Conservation (phyloP, 2,797 vertebrate species). For the Brotogeris chrysoptera region DNA sequence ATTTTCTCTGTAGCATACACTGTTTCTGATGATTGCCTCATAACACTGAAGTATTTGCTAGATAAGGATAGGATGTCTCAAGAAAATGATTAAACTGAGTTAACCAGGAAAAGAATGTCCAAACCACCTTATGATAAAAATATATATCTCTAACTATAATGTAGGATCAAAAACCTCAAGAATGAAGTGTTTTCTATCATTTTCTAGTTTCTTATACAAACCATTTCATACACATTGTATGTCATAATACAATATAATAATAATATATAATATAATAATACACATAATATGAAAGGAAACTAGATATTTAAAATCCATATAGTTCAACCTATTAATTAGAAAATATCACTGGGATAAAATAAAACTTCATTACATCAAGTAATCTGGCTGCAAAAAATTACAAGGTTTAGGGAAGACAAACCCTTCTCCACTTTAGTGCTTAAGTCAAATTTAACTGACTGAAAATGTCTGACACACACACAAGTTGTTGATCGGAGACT, state of each 20-base stretch:
- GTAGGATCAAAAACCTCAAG: not conserved
- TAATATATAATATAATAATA: no score
- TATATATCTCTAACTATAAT: not conserved
- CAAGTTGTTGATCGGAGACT: not conserved
- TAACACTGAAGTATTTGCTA: not conserved
- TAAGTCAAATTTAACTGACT: not conserved
- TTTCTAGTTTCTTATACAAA: not conserved
- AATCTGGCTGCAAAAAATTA: not conserved
- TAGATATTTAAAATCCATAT: not conserved
- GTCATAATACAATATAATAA: no score
- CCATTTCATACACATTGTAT: not conserved
- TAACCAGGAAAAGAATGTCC: not conserved
- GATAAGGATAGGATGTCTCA: not conserved
- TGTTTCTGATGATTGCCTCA: not conserved
- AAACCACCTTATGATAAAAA: not conserved
- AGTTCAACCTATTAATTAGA: not conserved
- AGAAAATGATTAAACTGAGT: not conserved
- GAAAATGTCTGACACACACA: not conserved
- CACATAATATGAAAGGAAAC: not conserved
- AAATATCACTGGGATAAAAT: not conserved
- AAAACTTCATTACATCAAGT: not conserved
- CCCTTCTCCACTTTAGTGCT: fast-evolving
- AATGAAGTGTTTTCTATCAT: not conserved
- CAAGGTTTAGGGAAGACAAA: not conserved
- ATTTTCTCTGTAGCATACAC: not conserved